phyloP scores from a whole-genome alignment of 2,888 invertebrate species.

The Acrocyrtus sp. region DNA sequence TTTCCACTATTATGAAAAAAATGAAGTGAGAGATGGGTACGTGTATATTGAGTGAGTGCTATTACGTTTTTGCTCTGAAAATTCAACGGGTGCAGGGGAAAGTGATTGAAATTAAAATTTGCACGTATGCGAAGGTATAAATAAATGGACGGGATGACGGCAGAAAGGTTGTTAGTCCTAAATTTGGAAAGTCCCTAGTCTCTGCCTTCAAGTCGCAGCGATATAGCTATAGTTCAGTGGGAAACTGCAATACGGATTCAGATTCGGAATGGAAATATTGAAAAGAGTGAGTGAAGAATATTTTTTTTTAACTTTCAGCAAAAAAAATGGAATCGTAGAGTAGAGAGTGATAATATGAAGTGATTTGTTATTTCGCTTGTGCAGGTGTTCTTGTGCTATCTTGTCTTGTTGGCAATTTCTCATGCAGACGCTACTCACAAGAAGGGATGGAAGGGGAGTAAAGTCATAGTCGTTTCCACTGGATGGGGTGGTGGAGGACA shows the following conservation, averaged over 20 bases:
- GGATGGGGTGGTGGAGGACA: slow-evolving; percentile 38
- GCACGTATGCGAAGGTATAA: slow-evolving; percentile 21
- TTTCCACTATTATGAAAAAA: background rate
- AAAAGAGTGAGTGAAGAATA: too few relatives aligned
- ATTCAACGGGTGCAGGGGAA: too few relatives aligned
- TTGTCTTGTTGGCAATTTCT: slow-evolving; percentile 11
- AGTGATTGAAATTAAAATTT: slow-evolving; percentile 1
- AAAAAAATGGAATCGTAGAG: too few relatives aligned
- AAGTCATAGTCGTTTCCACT: slow-evolving; percentile 48
- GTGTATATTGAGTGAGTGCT: background rate
- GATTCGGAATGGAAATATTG: background rate
- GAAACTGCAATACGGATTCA: background rate
- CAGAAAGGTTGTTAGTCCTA: slow-evolving; percentile 22
- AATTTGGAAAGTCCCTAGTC: slow-evolving; percentile 23
- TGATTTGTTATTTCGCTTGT: too few relatives aligned
- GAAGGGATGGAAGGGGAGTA: slow-evolving; percentile 28
- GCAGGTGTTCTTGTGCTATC: background rate
- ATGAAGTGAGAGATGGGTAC: too few relatives aligned
- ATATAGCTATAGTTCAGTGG: too few relatives aligned
- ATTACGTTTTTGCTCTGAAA: background rate
- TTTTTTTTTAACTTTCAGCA: too few relatives aligned
- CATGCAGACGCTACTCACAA: slow-evolving; percentile 20
- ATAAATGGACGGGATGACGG: slow-evolving; percentile 32
- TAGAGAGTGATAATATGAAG: too few relatives aligned
- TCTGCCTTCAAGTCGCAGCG: too few relatives aligned